These are phyloP conservation scores for Cisticola juncidis DNA, from an alignment of 2,113 vertebrate genomes.

Conservation along the genomic window DNA sequence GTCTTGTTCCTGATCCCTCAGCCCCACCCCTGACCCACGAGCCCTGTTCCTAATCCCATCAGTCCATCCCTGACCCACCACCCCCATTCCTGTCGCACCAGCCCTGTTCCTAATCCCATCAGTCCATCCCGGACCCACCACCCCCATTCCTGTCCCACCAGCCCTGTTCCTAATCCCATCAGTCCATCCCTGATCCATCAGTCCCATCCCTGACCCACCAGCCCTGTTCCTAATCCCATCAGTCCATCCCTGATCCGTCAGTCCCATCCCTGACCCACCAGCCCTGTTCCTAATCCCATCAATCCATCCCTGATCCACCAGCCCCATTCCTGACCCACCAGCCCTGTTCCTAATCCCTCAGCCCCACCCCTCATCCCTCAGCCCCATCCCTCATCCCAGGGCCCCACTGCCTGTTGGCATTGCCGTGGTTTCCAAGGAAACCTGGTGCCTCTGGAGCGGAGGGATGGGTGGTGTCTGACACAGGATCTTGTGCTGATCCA, in stretches of 20 bases:
- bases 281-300: too few species aligned
- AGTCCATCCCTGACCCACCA: background rate
- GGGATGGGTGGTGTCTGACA: background rate
- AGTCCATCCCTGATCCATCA: fast-evolving
- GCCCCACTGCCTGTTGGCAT: background rate
- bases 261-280: fast-evolving
- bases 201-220: background rate
- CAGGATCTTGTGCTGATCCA: background rate
- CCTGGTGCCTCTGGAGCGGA: background rate
- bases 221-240: too few species aligned
- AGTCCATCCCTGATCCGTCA: background rate
- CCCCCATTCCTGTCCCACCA: fast-evolving
- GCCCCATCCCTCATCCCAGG: background rate
- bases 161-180: too few species aligned
- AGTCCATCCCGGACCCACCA: too few species aligned
- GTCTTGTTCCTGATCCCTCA: fast-evolving
- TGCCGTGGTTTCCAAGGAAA: conserved; percentile 42
- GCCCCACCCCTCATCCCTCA: fast-evolving
- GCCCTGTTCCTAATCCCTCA: background rate
- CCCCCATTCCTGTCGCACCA: fast-evolving
- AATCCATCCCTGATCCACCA: fast-evolving
- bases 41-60: too few species aligned
- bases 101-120: fast-evolving
- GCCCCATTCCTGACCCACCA: fast-evolving
- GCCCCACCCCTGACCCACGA: background rate